These are phyloP conservation scores for Sapayoa aenigma DNA, from an alignment of 2,113 vertebrate species.

Conservation along the genomic window DNA sequence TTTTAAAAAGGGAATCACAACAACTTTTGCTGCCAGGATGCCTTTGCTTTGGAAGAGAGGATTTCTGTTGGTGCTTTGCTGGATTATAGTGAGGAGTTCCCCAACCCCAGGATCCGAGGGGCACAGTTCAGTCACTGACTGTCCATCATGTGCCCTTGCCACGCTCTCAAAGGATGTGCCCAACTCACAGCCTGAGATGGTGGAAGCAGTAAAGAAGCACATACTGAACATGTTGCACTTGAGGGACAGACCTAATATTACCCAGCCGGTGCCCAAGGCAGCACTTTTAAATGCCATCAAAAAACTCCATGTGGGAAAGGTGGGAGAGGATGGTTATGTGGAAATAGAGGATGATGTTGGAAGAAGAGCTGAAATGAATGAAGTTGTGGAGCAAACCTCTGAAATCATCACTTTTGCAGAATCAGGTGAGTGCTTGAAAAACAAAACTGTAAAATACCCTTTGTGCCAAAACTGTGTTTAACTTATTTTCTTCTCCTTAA, in stretches of 20 bases:
- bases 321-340: constrained; percentile 91
- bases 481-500: constrained; percentile 8
- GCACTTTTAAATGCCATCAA: constrained; percentile 96
- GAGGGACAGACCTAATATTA: constrained; percentile 95
- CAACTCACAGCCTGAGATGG: constrained; percentile 84
- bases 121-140: constrained; percentile 71
- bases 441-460: not conserved
- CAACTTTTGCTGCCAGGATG: constrained; percentile 84
- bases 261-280: constrained; percentile 92
- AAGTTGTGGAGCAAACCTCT: constrained; percentile 88
- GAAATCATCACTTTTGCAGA: constrained; percentile 99
- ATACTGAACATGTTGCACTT: constrained; percentile 95
- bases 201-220: constrained; percentile 96
- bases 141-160: constrained; percentile 87
- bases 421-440: constrained; percentile 85
- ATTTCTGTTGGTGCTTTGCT: constrained; percentile 80
- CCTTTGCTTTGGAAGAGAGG: constrained; percentile 77
- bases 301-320: constrained; percentile 94
- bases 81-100: constrained; percentile 78
- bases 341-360: constrained; percentile 93
- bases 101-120: constrained; percentile 79
- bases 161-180: constrained; percentile 83
- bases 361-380: constrained; percentile 79
- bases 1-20: constrained; percentile 77
- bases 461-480: constrained; percentile 34